Evolutionary conservation across 1,140 invertebrate genomes (phyloP), one percentile per base, ranked within the genome.

Genomic region (Pogonomyrmex californicus): DNA sequence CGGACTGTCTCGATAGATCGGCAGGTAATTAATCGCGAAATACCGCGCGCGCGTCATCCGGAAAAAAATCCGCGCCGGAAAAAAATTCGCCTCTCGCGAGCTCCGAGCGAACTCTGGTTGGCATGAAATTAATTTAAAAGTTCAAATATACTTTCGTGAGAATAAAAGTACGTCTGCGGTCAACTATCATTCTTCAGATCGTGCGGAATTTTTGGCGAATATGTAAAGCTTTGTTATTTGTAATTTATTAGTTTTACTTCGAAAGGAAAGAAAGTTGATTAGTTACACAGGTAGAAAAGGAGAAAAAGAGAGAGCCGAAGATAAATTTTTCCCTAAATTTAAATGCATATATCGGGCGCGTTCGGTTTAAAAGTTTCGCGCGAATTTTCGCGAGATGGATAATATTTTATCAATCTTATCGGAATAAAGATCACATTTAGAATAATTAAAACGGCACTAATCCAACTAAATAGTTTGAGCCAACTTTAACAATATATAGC

Each of bases 11-110:
- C 85, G 75, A 90, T 91, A 91, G 90, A 93, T 92, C 89, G 88
- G 85, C 87, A 83, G 86, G 87, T 88, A 92, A 92, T 92, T 91
- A 91, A 93, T 93, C 90, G 90, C 85, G 89, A 91, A 90, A 91
- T 91, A 87, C 90, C 85, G 65, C 49, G 86, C 88, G 82, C 87
- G 78, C 63, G 63, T 58, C 79, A 82, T 82, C 79, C 65, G 68
- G 79, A 60, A 83, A 83, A 81, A 83, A 83, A 83, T 83, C 51
- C 51, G 54, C 66, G 33, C 54, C 17, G 54, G 38, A 60, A 73
- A 73, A 73, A 83, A 82, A 58, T 71, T 73, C 66, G 66, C 79
- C 51, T 71, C 36, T 38, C 66, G 68, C 41, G 41, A 83, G 54
- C 66, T 73, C 38, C 44, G 51, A 47, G 30, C 23, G 68, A 47